These are phyloP conservation scores for Diorhabda elongata DNA, from an alignment of 1,140 invertebrate species.

Conservation along the genomic window DNA sequence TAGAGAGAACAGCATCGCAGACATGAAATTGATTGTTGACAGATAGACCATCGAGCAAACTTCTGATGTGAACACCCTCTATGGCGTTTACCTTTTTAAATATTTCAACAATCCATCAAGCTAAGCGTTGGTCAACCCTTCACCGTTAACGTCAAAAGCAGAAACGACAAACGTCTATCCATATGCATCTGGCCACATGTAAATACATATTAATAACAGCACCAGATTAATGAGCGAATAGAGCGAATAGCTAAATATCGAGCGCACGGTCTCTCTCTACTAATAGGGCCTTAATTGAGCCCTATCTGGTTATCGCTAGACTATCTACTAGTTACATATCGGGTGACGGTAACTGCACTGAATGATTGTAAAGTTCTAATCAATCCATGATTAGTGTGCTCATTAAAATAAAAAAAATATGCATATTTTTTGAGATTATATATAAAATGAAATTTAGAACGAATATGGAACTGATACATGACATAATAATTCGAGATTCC, in stretches of 20 bases:
- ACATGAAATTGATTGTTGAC: too few species aligned
- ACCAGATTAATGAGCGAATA: constrained; percentile 27
- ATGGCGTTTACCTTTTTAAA: neutral
- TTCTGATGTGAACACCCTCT: neutral
- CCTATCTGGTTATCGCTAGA: constrained; percentile 24
- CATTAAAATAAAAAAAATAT: too few species aligned
- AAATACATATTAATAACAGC: constrained; percentile 32
- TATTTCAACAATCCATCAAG: neutral
- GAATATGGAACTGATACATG: too few species aligned
- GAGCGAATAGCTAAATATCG: constrained; percentile 5
- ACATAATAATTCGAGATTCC: too few species aligned
- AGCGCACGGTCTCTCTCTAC: constrained; percentile 6
- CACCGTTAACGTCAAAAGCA: constrained; percentile 7
- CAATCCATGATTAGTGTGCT: too few species aligned
- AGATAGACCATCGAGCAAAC: too few species aligned
- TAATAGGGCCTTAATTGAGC: constrained; percentile 29
- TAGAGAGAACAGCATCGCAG: too few species aligned
- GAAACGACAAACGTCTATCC: constrained; percentile 18
- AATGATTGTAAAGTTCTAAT: neutral
- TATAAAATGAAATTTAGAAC: too few species aligned
- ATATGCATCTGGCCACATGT: constrained; percentile 26
- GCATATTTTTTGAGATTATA: too few species aligned
- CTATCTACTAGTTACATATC: constrained; percentile 4
- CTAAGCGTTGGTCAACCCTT: neutral
- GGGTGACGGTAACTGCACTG: neutral